Percentiles rank a stretch among this genome's conserved stretches.
These are phyloP conservation scores for Rynchops niger DNA, from an alignment of 2,113 vertebrate genomes.

Conservation along the genomic window DNA sequence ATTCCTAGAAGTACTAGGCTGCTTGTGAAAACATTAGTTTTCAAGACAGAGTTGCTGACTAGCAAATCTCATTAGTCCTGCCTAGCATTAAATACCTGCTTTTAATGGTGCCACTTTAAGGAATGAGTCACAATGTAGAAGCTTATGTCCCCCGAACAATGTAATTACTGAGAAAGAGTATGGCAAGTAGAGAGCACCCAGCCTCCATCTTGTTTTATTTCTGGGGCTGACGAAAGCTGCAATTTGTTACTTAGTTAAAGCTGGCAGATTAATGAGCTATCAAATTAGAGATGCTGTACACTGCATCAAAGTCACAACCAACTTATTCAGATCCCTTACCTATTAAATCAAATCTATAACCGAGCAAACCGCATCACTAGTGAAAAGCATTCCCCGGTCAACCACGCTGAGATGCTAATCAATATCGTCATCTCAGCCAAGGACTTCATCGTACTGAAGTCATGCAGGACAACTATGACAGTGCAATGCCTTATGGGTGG, in stretches of 20 bases:
- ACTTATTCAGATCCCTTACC: neutral
- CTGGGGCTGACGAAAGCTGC: neutral
- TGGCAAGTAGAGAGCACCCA: neutral
- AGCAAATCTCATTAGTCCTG: neutral
- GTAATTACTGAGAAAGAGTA: neutral
- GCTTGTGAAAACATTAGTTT: neutral
- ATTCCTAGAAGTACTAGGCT: neutral
- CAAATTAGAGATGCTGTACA: neutral
- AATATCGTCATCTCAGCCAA: neutral
- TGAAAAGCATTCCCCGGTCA: neutral
- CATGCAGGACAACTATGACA: neutral
- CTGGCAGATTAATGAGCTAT: constrained; percentile 37
- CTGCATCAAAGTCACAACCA: constrained; percentile 48
- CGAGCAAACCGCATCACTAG: neutral
- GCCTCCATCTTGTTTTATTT: neutral
- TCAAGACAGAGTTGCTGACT: neutral
- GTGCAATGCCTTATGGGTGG: neutral
- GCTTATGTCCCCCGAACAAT: neutral
- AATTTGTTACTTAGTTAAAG: constrained; percentile 10
- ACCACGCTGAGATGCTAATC: neutral
- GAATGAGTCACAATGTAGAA: neutral
- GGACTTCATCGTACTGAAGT: neutral
- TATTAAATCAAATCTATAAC: neutral
- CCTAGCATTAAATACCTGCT: neutral
- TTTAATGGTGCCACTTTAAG: neutral